These are phyloP conservation scores for Pseudocheirus occidentalis DNA, from an alignment of 2,797 vertebrate genomes.

Conservation along the genomic window DNA sequence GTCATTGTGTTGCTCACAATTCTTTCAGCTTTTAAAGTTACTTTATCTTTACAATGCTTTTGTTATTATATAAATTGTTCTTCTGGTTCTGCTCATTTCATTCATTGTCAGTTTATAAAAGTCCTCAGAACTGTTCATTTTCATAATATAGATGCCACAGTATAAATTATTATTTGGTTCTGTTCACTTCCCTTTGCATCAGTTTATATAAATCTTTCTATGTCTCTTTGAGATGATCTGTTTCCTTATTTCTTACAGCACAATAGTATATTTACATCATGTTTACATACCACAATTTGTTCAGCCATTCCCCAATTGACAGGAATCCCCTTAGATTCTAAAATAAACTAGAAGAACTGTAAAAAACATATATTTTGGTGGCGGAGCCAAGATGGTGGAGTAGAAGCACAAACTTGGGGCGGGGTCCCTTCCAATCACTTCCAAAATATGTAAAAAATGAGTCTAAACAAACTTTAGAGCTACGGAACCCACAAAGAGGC, in stretches of 20 bases:
- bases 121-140: neutral
- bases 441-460: too few species aligned
- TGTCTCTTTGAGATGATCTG: neutral
- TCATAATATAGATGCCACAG: neutral
- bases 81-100: neutral
- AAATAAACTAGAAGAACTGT: neutral
- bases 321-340: neutral
- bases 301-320: neutral
- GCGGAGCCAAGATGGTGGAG: too few species aligned
- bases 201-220: neutral
- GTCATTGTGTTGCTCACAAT: neutral
- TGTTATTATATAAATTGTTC: neutral
- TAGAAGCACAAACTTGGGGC: too few species aligned
- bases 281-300: neutral
- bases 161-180: neutral
- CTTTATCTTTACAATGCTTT: neutral
- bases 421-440: too few species aligned
- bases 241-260: neutral
- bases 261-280: neutral
- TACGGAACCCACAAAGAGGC: too few species aligned
- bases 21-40: neutral
- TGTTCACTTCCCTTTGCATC: neutral
- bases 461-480: too few species aligned
- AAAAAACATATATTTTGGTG: too few species aligned
- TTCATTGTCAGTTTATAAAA: neutral